Base-by-base conservation (phyloP, 2,888 invertebrate species). In the Sinodicranocentrus sp. region DNA sequence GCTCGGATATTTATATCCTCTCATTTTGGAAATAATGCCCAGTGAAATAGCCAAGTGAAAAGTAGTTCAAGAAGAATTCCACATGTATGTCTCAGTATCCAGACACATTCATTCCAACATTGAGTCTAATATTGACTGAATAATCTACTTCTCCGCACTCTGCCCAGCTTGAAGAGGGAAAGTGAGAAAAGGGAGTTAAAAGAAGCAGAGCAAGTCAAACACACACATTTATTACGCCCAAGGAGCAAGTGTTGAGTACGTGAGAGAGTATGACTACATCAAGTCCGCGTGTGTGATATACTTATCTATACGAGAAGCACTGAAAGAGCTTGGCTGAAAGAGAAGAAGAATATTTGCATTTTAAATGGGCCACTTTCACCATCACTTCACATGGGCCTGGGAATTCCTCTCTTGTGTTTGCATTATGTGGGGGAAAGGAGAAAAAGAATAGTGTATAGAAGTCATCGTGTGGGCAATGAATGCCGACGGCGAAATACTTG, bases 351-450 rank as follows among this genome's bases (percentile, higher is more conserved):
- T 85, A 85, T 85, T 85, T 85, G 85, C 85, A 85, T 82, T 85
- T 85, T 82, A 85, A 85, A 85, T 82, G 68, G 82, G 72, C 85
- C 85, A 85, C 82, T 82, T 84, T 84, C 84, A 71, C 79, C 79
- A 71, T 65, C 79, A 79, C 79, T 71, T 79, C 71, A 79, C 72
- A 59, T 54, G 59, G 43, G 17, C 61, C n/a, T n/a, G n/a, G n/a
- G n/a, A 72, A 71, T 71, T 65, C 65, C 43, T 52, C 71, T 63
- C 23, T 63, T 52, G 33, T 17, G 15, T 48, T 48, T 48, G 48
- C 48, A 48, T 48, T 48, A n/a, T 17, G 33, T 48, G 43, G 44
- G 21, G 3, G 19, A 17, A 21, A 2, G 57, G 33, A 33, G 10
- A 21, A 52, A 25, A 61, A 61, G 26, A 26, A 61, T 33, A 48